These are phyloP conservation scores for Hydriomena furcata DNA, from an alignment of 2,888 invertebrate genomes.

Conservation along the genomic window DNA sequence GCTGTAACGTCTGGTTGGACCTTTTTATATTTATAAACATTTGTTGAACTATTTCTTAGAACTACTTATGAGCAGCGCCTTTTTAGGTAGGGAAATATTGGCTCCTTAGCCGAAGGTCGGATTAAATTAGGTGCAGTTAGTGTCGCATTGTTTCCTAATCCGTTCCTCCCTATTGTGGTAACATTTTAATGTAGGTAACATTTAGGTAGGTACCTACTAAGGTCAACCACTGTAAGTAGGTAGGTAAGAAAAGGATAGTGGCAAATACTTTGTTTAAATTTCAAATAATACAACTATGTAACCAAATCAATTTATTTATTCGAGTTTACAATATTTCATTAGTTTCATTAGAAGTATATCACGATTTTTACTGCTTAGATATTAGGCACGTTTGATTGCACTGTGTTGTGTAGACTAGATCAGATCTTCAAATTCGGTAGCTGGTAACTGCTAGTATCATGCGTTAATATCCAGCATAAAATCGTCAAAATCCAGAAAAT, in stretches of 20 bases:
- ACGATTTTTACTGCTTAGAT: constrained; percentile 12
- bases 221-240: constrained; percentile 13
- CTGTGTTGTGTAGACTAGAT: constrained; percentile 21
- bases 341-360: constrained; percentile 1
- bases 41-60: too few species aligned
- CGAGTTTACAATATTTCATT: neutral
- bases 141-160: constrained; percentile 9
- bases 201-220: neutral
- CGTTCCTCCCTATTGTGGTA: neutral
- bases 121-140: neutral
- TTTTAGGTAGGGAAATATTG: neutral
- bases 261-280: too few species aligned
- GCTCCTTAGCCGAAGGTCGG: neutral
- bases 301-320: neutral
- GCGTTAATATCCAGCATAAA: constrained; percentile 16
- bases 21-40: too few species aligned
- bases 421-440: neutral
- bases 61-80: too few species aligned
- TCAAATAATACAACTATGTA: neutral
- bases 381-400: constrained; percentile 23
- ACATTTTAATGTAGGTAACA: neutral
- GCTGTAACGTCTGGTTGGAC: too few species aligned
- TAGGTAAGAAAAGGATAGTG: too few species aligned
- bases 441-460: neutral
- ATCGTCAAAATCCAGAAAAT: constrained; percentile 23